phyloP scores from a whole-genome alignment of 37 sponge, comb jelly and placozoan species.

The Ianthella basta region DNA sequence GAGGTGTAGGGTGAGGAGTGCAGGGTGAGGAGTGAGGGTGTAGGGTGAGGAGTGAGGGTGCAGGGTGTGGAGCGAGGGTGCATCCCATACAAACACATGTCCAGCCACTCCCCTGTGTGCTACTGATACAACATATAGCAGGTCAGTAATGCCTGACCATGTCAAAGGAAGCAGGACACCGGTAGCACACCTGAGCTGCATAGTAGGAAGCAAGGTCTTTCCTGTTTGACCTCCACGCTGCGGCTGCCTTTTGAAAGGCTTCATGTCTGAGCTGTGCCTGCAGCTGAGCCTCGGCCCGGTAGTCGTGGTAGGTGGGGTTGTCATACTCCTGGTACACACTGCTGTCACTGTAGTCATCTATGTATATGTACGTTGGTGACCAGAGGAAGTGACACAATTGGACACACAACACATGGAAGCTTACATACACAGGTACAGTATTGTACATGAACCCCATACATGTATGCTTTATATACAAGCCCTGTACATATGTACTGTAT shows the following conservation, averaged over 20 bases:
- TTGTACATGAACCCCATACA: not conserved
- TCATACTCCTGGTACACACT: slow-evolving; percentile 16
- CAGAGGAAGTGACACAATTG: not conserved
- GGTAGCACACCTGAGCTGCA: slow-evolving; percentile 67
- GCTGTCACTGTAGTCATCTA: too few relatives aligned
- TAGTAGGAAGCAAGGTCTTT: slow-evolving; percentile 57
- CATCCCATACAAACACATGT: not conserved
- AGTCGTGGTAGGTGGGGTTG: slow-evolving; percentile 50
- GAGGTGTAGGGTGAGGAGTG: not conserved
- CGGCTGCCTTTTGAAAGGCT: slow-evolving; percentile 76
- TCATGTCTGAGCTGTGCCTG: slow-evolving; percentile 77
- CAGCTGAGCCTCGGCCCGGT: slow-evolving; percentile 83
- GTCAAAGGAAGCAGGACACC: not conserved
- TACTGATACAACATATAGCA: too few relatives aligned
- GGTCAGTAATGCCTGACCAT: not conserved
- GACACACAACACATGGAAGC: not conserved
- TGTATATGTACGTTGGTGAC: not conserved
- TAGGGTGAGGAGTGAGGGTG: not conserved
- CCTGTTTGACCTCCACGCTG: slow-evolving; percentile 62
- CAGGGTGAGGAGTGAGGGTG: not conserved
- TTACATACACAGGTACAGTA: not conserved
- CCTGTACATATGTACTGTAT: not conserved
- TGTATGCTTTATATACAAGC: not conserved
- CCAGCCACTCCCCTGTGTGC: too few relatives aligned
- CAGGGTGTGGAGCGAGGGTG: not conserved